These are phyloP conservation scores for Nomada fabriciana DNA, from an alignment of 2,888 invertebrate species.

Conservation along the genomic window DNA sequence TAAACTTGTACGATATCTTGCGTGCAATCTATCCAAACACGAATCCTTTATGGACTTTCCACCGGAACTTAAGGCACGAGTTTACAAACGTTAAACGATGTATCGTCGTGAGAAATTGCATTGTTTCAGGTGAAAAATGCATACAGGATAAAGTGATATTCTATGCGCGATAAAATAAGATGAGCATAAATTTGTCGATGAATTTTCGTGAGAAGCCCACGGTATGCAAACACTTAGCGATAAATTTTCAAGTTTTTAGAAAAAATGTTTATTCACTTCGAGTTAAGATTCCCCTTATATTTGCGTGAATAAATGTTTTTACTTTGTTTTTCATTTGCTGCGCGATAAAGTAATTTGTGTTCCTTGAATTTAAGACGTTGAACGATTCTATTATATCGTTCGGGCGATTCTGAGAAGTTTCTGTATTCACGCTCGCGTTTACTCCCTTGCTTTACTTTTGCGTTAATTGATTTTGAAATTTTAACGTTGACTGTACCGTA, in stretches of 20 bases:
- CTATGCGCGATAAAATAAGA: constrained; percentile 50
- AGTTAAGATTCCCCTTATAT: neutral
- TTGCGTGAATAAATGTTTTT: neutral
- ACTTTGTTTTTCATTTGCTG: too few species aligned
- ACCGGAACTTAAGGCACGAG: constrained; percentile 37
- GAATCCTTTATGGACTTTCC: constrained; percentile 23
- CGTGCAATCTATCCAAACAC: neutral
- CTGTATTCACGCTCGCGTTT: neutral
- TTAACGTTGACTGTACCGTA: neutral
- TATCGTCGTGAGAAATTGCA: constrained; percentile 39
- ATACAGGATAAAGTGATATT: constrained; percentile 37
- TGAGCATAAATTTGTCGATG: constrained; percentile 49
- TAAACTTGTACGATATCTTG: neutral
- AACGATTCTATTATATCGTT: constrained; percentile 2
- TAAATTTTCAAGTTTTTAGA: constrained; percentile 45
- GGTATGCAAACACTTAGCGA: constrained; percentile 10
- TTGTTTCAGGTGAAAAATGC: constrained; percentile 26
- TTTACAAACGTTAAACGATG: constrained; percentile 29
- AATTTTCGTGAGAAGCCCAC: constrained; percentile 41
- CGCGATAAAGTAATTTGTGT: too few species aligned
- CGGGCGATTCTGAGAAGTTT: neutral
- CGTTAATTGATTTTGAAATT: constrained; percentile 23
- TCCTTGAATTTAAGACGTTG: neutral
- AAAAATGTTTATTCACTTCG: constrained; percentile 24
- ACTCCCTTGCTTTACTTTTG: constrained; percentile 16